phyloP scores from a whole-genome alignment of 2,888 invertebrate species.

The Brachynemurus nebulosus region DNA sequence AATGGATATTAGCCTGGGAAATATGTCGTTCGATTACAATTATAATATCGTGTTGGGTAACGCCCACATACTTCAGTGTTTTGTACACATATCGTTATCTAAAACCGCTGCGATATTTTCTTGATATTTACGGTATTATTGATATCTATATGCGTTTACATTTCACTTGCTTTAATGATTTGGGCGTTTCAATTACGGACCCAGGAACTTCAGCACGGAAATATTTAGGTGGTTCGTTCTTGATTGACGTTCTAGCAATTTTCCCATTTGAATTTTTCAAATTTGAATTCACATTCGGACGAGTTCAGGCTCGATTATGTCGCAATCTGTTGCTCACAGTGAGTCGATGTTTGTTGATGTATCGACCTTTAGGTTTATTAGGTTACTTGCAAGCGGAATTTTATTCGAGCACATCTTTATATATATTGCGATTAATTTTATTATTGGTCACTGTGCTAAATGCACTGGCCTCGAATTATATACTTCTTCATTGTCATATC shows the following conservation, averaged over 20 bases:
- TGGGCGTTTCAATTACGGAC: slow-evolving; percentile 36
- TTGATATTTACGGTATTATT: not conserved
- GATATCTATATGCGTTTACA: slow-evolving; percentile 34
- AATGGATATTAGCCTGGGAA: slow-evolving; percentile 16
- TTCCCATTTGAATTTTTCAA: slow-evolving; percentile 33
- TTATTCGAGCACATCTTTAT: too few species aligned
- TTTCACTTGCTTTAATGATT: slow-evolving; percentile 34
- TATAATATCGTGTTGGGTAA: not conserved
- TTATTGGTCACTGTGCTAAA: too few species aligned
- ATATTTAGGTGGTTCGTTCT: slow-evolving; percentile 32
- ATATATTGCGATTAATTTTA: too few species aligned
- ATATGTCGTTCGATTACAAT: slow-evolving; percentile 4
- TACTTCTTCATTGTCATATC: too few species aligned
- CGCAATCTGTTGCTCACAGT: not conserved
- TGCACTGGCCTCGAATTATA: too few species aligned
- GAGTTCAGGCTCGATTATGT: not conserved
- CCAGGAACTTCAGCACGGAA: slow-evolving; percentile 35
- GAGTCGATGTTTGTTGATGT: slow-evolving; percentile 7
- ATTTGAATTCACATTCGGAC: slow-evolving; percentile 12
- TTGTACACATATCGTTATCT: not conserved
- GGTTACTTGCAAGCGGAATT: slow-evolving; percentile 12
- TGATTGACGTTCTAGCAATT: slow-evolving; percentile 33
- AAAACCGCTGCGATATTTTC: not conserved
- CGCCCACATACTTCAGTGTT: not conserved
- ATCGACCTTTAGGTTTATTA: slow-evolving; percentile 13